phyloP scores from a whole-genome alignment of 1,140 invertebrate species.

The Phortica variegata region DNA sequence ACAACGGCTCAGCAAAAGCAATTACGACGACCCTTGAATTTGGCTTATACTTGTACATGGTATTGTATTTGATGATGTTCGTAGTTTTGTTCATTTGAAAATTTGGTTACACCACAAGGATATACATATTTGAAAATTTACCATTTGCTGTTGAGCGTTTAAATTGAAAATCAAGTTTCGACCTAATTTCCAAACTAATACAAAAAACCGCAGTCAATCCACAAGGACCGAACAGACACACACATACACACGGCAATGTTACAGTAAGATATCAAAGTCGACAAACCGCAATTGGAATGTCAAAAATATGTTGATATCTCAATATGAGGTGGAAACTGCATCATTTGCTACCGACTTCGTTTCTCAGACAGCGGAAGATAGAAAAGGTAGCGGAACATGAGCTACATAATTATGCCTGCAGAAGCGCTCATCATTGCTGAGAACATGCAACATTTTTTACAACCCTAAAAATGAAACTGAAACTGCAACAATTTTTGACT shows the following conservation, averaged over 20 bases:
- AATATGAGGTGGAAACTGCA: conserved; percentile 22
- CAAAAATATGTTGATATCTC: conserved; percentile 44
- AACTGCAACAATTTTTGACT: conserved; percentile 46
- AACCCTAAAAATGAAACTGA: conserved; percentile 1
- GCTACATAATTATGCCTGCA: conserved; percentile 44
- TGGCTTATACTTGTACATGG: no score
- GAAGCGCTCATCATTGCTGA: no score
- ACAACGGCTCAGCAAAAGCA: not conserved
- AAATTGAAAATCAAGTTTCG: conserved; percentile 17
- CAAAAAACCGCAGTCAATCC: no score
- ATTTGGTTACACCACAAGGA: no score
- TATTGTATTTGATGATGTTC: no score
- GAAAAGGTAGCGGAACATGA: conserved; percentile 25
- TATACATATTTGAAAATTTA: no score
- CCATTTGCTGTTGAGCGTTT: no score
- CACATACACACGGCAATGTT: not conserved
- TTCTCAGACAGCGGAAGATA: conserved; percentile 5
- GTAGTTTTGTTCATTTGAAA: no score
- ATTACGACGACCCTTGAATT: no score
- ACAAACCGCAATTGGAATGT: conserved; percentile 44
- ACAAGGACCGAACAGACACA: no score
- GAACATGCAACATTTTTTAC: conserved; percentile 17
- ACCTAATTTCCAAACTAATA: no score
- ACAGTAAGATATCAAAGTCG: conserved; percentile 5
- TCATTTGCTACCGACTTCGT: conserved; percentile 22